These are phyloP conservation scores for Diarsia mendica DNA, from an alignment of 2,888 invertebrate genomes.

Conservation along the genomic window DNA sequence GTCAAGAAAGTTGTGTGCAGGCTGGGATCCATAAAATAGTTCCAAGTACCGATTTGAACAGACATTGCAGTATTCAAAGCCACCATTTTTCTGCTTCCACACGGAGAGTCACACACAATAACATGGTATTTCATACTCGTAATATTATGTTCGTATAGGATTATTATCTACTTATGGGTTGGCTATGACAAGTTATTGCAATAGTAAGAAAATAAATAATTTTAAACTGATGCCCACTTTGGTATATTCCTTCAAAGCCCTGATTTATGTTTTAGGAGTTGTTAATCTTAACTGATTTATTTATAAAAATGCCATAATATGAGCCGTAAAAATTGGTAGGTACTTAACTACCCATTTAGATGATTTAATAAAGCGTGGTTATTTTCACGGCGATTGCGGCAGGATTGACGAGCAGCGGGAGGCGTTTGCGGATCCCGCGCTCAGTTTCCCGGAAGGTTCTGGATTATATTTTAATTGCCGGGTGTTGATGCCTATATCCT, in stretches of 20 bases:
- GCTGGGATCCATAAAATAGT: slow-evolving; percentile 69
- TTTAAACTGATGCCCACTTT: neutral
- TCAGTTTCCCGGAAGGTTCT: slow-evolving; percentile 84
- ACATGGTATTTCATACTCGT: slow-evolving; percentile 20
- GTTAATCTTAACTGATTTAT: neutral
- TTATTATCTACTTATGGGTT: slow-evolving; percentile 16
- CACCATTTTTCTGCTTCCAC: slow-evolving; percentile 47
- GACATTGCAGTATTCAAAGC: slow-evolving; percentile 54
- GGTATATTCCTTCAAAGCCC: neutral
- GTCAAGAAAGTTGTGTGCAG: slow-evolving; percentile 59
- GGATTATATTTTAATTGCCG: slow-evolving; percentile 80
- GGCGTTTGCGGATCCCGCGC: slow-evolving; percentile 63
- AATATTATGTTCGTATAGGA: neutral
- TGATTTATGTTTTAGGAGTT: neutral
- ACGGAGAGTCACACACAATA: slow-evolving; percentile 11
- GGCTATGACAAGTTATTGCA: slow-evolving; percentile 1
- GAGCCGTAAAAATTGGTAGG: slow-evolving; percentile 6
- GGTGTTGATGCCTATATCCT: slow-evolving; percentile 74
- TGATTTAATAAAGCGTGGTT: slow-evolving; percentile 13
- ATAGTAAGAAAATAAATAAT: neutral
- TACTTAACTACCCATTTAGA: neutral
- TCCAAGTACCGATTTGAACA: slow-evolving; percentile 61
- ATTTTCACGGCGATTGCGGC: slow-evolving; percentile 19
- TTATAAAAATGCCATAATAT: slow-evolving; percentile 6
- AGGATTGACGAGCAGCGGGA: slow-evolving; percentile 68